phyloP scores from a whole-genome alignment of 2,888 invertebrate genomes.

The Pecten maximus region DNA sequence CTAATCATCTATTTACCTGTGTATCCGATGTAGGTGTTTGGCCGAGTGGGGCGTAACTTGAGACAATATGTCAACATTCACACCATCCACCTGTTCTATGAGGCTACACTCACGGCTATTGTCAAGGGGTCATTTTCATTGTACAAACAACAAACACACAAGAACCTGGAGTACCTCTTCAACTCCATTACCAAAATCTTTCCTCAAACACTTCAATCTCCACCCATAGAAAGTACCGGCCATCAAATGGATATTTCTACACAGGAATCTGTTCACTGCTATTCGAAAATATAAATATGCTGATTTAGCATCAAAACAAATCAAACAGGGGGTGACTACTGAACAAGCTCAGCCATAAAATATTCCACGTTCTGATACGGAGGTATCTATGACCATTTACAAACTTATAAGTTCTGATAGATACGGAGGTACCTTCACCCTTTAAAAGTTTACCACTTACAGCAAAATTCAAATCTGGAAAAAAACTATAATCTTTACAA shows the following conservation, averaged over 20 bases:
- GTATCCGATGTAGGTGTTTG: conserved; percentile 21
- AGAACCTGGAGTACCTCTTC: conserved; percentile 1
- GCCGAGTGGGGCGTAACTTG: conserved; percentile 24
- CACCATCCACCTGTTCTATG: conserved; percentile 2
- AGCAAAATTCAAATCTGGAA: no score
- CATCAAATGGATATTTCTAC: conserved; percentile 8
- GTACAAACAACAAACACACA: conserved; percentile 28
- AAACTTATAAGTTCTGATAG: no score
- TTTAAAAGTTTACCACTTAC: no score
- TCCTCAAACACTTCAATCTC: conserved; percentile 15
- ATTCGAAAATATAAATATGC: background rate
- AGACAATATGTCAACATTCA: conserved; percentile 30
- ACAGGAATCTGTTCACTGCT: background rate
- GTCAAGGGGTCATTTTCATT: conserved; percentile 25
- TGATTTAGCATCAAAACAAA: conserved; percentile 9
- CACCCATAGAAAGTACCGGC: background rate
- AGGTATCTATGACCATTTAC: no score
- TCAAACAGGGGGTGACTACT: background rate
- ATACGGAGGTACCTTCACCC: no score
- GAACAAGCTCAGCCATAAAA: background rate
- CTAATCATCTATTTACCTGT: conserved; percentile 18
- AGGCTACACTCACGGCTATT: background rate
- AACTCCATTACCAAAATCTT: conserved; percentile 22
- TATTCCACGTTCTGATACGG: no score
- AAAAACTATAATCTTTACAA: no score